Evolutionary conservation across 1,140 invertebrate genomes (phyloP), one percentile per base, ranked within the genome.

Genomic region (Diabrotica virgifera): DNA sequence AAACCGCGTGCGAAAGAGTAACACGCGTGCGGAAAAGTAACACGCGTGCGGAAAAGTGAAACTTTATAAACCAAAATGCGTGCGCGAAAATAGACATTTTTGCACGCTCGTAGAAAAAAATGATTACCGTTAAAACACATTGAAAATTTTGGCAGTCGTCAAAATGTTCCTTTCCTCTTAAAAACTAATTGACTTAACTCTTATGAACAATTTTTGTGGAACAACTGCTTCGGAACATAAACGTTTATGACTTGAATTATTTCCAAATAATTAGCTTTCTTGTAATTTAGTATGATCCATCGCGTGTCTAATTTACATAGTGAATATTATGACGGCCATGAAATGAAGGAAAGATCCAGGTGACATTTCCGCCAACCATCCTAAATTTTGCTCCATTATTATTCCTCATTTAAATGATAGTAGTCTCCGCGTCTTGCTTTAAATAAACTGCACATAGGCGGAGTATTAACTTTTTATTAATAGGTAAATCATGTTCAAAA

Each of bases 301-400:
- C 40, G 40, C 40, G 40, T 46, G 40, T 46, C 40, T 46, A 46
- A 46, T 46, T 46, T 46, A 46, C 40, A 46, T 46, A 46, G 40
- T 46, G 8, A n/a, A 46, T 46, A 46, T 46, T 46, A 46, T 46
- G n/a, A 46, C 40, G 8, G n/a, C 40, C 40, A 46, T 46, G 40
- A 46, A 46, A 46, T 46, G 40, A n/a, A 46, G 40, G 8, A 46
- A 46, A 46, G 40, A 46, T 46, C 40, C 40, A 46, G 40, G 40
- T 46, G 40, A 46, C 40, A 46, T 46, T 46, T 46, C n/a, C 40
- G 8, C 40, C n/a, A 46, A 46, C 40, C 40, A n/a, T 46, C 40
- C 40, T 10, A 46, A 46, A 46, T 46, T 46, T 46, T 10, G 8
- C n/a, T 46, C 40, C n/a, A n/a, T n/a, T n/a, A 46, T 10, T n/a